Conservation (phyloP, 2,113 vertebrate genomes). For the Glareola pratincola region DNA sequence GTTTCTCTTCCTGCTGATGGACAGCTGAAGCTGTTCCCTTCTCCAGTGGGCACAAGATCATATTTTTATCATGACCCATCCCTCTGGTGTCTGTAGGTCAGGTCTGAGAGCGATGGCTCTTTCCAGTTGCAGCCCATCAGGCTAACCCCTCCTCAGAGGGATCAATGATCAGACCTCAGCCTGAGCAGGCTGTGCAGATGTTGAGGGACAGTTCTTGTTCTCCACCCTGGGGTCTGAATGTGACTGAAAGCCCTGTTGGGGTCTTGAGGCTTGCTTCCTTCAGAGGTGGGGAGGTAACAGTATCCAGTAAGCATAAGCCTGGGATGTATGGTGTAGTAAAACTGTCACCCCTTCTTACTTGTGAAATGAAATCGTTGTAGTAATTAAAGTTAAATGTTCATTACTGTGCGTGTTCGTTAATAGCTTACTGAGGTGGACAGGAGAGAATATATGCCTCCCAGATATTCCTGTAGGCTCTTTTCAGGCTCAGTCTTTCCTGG, state of each 20-base stretch:
- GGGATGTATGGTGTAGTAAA: background rate
- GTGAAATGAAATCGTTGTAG: background rate
- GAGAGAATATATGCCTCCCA: background rate
- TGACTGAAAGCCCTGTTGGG: background rate
- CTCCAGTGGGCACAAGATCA: background rate
- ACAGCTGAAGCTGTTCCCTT: background rate
- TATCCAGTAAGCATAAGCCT: background rate
- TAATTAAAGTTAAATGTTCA: background rate
- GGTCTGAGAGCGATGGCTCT: background rate
- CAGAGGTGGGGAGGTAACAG: background rate
- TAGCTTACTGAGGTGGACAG: background rate
- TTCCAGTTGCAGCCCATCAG: background rate
- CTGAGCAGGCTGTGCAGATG: background rate
- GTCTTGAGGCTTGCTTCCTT: background rate
- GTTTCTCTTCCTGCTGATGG: background rate
- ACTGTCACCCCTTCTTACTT: background rate
- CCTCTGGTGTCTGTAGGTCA: background rate
- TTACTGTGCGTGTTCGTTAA: background rate
- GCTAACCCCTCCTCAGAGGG: background rate
- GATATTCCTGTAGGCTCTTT: background rate
- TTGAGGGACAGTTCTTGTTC: background rate
- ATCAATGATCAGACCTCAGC: accelerated
- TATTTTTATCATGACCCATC: background rate
- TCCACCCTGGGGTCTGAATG: background rate
- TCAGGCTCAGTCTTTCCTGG: background rate